Base-by-base conservation (phyloP, 1,140 invertebrate genomes). In the Drosophila sechellia region DNA sequence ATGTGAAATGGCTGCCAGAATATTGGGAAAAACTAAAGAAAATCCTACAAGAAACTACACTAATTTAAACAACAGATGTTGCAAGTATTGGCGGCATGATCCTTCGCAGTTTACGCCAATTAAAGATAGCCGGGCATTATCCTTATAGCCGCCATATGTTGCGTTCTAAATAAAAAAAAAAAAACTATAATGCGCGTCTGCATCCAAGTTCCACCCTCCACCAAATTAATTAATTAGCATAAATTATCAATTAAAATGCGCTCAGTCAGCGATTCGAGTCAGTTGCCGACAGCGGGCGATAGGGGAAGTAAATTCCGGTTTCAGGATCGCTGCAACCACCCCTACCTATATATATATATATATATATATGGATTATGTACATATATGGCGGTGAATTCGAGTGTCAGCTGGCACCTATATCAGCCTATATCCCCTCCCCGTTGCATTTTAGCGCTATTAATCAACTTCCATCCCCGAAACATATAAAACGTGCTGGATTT, bases 181-280 rank as follows among this genome's bases (percentile, higher is more conserved):
- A 22, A 49, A 49, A 11, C 3, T 11, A 35, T 55, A 35, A 17
- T 12, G 11, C 6, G 35, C 39, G 34, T 27, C 22, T 48, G 11
- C 11, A 8, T 22, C n/a, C 12, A 58, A 58, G 57, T 50, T 17
- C 10, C 27, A 50, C 61, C 70, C 77, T 59, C 45, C 35, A 55
- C 27, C 22, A 57, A 71, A 81, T 86, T 81, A 81, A 86, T 86
- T 81, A 78, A 86, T 86, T 86, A 78, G 65, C 81, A 86, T 87
- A 86, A 86, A 75, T 87, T 86, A 78, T 78, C 57, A 87, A 86
- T 86, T 78, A 65, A 78, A 86, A 81, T 68, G 66, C 68, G 77
- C 45, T 61, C 74, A 73, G 55, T 85, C 77, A 59, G 59, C 69
- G 68, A 56, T 52, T 46, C 77, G 8, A 27, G 49, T 25, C 56